These are phyloP conservation scores for Hippopotamus amphibius DNA, from an alignment of 2,113 vertebrate species.

Conservation along the genomic window DNA sequence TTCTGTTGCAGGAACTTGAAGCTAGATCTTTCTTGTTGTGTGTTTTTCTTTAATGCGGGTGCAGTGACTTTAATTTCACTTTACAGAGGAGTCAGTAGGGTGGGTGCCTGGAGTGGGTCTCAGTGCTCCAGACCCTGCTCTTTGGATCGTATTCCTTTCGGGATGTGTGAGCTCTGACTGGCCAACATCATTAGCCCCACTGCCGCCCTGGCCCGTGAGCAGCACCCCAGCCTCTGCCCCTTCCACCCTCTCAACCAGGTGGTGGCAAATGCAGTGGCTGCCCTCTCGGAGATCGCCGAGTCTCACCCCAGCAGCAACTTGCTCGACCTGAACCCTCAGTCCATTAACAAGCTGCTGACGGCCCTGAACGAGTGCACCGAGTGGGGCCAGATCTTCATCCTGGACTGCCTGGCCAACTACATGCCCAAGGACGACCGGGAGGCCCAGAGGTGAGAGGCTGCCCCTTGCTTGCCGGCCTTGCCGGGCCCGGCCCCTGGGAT, in stretches of 20 bases:
- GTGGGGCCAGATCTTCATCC: constrained; percentile 99
- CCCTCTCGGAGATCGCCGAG: constrained; percentile 97
- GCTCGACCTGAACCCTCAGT: constrained; percentile 97
- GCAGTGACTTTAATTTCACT: background rate
- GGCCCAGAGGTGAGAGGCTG: constrained; percentile 94
- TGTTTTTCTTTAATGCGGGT: background rate
- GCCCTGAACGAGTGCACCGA: constrained; percentile 98
- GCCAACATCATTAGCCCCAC: background rate
- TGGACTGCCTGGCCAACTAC: constrained; percentile 99
- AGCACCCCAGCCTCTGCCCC: background rate
- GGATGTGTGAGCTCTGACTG: background rate
- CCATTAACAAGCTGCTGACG: constrained; percentile 98
- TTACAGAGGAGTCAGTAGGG: background rate
- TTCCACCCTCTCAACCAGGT: constrained; percentile 87
- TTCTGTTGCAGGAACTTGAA: background rate
- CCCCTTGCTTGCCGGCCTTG: background rate
- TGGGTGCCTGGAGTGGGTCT: background rate
- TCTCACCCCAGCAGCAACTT: constrained; percentile 99
- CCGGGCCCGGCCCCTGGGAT: background rate
- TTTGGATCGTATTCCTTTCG: background rate
- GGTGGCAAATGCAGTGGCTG: constrained; percentile 97
- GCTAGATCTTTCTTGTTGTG: background rate
- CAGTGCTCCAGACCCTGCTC: background rate
- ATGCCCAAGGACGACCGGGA: constrained; percentile 97
- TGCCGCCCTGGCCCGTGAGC: background rate